These are phyloP conservation scores for Sebastes itinus DNA, from an alignment of 2,797 vertebrate genomes.

Conservation along the genomic window DNA sequence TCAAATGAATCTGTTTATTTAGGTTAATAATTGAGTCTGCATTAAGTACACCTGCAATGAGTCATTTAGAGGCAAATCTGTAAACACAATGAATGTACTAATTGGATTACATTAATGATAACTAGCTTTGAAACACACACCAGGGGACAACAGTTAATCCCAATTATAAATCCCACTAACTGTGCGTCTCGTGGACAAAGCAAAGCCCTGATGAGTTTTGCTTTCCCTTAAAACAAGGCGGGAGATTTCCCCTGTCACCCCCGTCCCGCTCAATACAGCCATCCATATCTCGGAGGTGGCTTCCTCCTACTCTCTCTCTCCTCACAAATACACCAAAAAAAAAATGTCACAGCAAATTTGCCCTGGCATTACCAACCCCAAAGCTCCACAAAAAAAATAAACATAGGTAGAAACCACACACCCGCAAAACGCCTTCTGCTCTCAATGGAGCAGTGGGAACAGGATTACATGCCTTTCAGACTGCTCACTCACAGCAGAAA, in stretches of 20 bases:
- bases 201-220: conserved; percentile 49
- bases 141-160: conserved; percentile 67
- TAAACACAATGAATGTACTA: conserved; percentile 56
- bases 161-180: conserved; percentile 70
- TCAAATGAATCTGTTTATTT: conserved; percentile 17
- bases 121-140: conserved; percentile 63
- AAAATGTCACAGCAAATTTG: conserved; percentile 19
- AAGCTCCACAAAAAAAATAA: conserved; percentile 38
- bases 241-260: conserved; percentile 36
- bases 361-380: conserved; percentile 25
- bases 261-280: background rate
- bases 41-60: conserved; percentile 48
- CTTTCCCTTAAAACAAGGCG: conserved; percentile 25
- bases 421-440: conserved; percentile 18
- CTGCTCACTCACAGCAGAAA: conserved; percentile 58
- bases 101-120: conserved; percentile 75
- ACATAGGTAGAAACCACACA: conserved; percentile 41
- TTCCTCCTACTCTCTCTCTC: background rate
- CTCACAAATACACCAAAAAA: background rate
- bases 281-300: conserved; percentile 4
- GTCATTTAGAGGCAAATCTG: conserved; percentile 50
- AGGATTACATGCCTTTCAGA: conserved; percentile 70
- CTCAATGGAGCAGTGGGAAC: conserved; percentile 51
- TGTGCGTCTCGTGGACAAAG: conserved; percentile 48
- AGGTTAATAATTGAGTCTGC: conserved; percentile 18